A percentile compares a stretch with the other conserved stretches of the same genome.
phyloP scores from a whole-genome alignment of 1,140 invertebrate genomes.

The Ceratosolen solmsi region DNA sequence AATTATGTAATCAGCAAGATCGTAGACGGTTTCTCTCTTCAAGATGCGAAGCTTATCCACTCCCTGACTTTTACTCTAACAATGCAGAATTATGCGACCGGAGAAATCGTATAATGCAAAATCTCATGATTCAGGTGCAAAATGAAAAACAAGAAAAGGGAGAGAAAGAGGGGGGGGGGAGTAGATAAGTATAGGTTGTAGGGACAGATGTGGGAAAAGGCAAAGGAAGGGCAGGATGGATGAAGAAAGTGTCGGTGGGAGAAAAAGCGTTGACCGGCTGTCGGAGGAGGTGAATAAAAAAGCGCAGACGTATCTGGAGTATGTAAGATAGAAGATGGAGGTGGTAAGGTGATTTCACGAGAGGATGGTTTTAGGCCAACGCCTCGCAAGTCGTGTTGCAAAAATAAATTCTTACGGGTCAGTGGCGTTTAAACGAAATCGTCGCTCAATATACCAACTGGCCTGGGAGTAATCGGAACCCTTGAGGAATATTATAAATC shows the following conservation, averaged over 20 bases:
- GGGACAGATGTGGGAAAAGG: no score
- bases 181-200: not conserved
- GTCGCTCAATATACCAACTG: constrained; percentile 44
- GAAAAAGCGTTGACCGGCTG: not conserved
- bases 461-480: constrained; percentile 49
- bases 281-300: not conserved
- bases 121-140: constrained; percentile 17
- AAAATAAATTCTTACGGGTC: constrained; percentile 59
- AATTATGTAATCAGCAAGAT: constrained; percentile 25
- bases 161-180: not conserved
- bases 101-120: constrained; percentile 23
- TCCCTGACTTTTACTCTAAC: not conserved
- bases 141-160: constrained; percentile 26
- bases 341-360: constrained; percentile 60
- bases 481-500: constrained; percentile 46
- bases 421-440: constrained; percentile 50
- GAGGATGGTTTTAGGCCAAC: constrained; percentile 56
- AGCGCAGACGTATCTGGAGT: not conserved
- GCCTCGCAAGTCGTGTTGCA: constrained; percentile 46
- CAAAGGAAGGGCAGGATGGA: not conserved
- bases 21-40: not conserved
- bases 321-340: constrained; percentile 50
- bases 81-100: constrained; percentile 22
- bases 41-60: not conserved
- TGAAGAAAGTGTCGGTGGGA: not conserved